A percentile compares a stretch with the other conserved stretches of the same genome.
Evolutionary conservation across 2,888 invertebrate genomes (phyloP).

Genomic region (Lasioglossum leucozonium): DNA sequence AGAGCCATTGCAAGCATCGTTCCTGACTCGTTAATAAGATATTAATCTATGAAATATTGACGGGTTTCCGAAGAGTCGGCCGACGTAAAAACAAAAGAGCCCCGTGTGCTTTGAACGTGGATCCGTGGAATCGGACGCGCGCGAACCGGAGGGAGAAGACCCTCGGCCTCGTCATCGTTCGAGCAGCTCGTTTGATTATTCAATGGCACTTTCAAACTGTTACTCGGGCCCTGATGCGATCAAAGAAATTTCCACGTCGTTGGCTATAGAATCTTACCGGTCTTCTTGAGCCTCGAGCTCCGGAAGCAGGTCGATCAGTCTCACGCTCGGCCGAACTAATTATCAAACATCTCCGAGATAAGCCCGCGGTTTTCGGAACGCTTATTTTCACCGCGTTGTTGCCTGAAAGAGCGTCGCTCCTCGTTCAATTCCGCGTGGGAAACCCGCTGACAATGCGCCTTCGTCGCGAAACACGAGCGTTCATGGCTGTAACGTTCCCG

Average conservation of each 20-base stretch:
- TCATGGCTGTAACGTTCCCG: too few relatives aligned
- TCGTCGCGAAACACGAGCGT: too few relatives aligned
- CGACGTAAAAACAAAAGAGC: not conserved
- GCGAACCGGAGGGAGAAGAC: not conserved
- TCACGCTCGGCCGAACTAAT: conserved; percentile 5
- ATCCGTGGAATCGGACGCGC: not conserved
- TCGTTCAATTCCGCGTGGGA: not conserved
- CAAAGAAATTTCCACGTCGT: conserved; percentile 3
- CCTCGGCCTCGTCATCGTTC: not conserved
- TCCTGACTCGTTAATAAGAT: conserved; percentile 33
- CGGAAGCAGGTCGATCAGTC: not conserved
- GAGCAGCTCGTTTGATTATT: conserved; percentile 10
- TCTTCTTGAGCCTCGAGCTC: not conserved
- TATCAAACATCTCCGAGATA: conserved; percentile 1
- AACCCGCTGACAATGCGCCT: not conserved
- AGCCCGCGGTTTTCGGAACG: not conserved
- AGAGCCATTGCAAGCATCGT: conserved; percentile 9
- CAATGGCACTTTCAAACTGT: conserved; percentile 14
- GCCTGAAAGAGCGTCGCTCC: not conserved
- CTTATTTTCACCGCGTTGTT: not conserved
- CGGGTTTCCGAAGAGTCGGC: not conserved
- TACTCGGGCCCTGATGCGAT: not conserved
- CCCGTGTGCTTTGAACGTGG: not conserved
- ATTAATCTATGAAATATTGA: conserved; percentile 47
- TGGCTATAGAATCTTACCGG: not conserved